Conservation (phyloP, 2,113 vertebrate species). For the Zosterops pallidus region DNA sequence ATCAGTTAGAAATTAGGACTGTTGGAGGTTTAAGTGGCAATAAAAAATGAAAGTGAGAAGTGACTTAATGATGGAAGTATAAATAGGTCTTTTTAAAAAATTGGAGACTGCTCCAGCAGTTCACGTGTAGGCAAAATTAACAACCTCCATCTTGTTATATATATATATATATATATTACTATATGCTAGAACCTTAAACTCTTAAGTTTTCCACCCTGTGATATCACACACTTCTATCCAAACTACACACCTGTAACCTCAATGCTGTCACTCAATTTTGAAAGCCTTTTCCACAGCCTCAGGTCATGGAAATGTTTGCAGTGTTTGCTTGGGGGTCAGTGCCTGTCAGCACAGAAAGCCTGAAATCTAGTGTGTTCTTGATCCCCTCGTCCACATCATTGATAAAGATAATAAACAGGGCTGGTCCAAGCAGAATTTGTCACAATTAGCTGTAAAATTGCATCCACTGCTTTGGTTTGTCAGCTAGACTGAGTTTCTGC, state of each 20-base stretch:
- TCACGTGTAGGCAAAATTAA: neutral
- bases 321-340: too few species aligned
- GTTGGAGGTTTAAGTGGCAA: neutral
- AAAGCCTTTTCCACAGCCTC: too few species aligned
- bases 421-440: neutral
- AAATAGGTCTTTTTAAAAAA: neutral
- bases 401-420: neutral
- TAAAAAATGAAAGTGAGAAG: neutral
- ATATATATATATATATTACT: too few species aligned
- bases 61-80: neutral
- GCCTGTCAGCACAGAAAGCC: too few species aligned
- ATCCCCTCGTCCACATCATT: neutral
- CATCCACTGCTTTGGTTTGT: neutral
- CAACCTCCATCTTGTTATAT: too few species aligned
- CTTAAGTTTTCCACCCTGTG: too few species aligned
- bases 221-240: too few species aligned
- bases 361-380: too few species aligned
- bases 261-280: too few species aligned
- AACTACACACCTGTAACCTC: too few species aligned
- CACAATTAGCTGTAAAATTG: neutral
- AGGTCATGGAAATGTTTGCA: too few species aligned
- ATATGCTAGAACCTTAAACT: too few species aligned
- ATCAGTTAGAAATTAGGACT: neutral
- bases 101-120: neutral
- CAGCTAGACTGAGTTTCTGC: neutral